Conservation (phyloP, 2,888 invertebrate species). For the Microchrysa polita region DNA sequence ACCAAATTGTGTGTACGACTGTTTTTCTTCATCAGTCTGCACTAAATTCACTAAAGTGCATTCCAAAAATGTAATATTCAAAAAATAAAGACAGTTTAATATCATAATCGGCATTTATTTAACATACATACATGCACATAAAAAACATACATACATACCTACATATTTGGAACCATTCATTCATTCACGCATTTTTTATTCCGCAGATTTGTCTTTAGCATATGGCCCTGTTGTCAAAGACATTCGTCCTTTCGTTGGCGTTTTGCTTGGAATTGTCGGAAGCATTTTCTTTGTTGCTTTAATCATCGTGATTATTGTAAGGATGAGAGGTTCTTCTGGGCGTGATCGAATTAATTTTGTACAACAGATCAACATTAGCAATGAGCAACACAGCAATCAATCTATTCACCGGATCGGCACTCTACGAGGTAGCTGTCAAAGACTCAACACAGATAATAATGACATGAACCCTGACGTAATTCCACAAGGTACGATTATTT, state of each 20-base stretch:
- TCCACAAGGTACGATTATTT: slow-evolving; percentile 62
- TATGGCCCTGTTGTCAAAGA: slow-evolving; percentile 66
- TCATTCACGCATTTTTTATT: no score
- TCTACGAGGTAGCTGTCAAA: slow-evolving; percentile 61
- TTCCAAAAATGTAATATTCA: no score
- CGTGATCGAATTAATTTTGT: slow-evolving; percentile 64
- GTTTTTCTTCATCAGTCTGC: no score
- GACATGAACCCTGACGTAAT: slow-evolving; percentile 65
- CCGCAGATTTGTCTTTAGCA: slow-evolving; percentile 62
- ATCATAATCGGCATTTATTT: no score
- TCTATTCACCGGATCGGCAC: slow-evolving; percentile 62
- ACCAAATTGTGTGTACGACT: no score
- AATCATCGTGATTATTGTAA: slow-evolving; percentile 66
- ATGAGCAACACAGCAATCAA: slow-evolving; percentile 60
- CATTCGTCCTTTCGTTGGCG: slow-evolving; percentile 68
- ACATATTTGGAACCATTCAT: no score
- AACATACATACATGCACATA: no score
- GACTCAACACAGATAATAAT: slow-evolving; percentile 63
- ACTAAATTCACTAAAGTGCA: no score
- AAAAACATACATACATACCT: no score
- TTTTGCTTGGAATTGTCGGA: slow-evolving; percentile 67
- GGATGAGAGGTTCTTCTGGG: slow-evolving; percentile 65
- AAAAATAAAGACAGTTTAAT: no score
- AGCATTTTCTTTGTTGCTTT: slow-evolving; percentile 67
- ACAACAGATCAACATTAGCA: slow-evolving; percentile 58